Base-by-base conservation (phyloP, 1,140 invertebrate species). In the Dendroctonus valens region DNA sequence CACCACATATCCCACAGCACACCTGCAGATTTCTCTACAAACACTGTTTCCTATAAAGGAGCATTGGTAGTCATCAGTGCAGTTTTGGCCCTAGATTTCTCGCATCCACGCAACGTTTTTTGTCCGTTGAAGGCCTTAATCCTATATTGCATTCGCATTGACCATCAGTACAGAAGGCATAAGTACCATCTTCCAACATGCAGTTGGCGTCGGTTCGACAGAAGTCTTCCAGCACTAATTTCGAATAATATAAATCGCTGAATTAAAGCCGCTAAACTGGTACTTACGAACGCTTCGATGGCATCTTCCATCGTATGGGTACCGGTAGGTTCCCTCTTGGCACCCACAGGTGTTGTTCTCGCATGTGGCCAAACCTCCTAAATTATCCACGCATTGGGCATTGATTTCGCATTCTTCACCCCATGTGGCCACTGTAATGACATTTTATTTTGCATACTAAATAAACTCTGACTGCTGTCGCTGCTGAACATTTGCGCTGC, bases 1-100 rank as follows among this genome's bases (percentile, higher is more conserved):
- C 7, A 71, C n/a, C 5, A 62, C 68, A 48, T 66, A 71, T 11
- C 54, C 65, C 5, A 65, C 37, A 3, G 37, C 15, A 51, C 72
- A 73, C 46, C 65, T 55, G 55, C 72, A 73, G 2, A 62, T 58
- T 26, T 68, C 68, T 46, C 55, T 49, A 50, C 72, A 73, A 8
- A 55, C 44, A 14, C 58, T 54, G 48, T 71, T 70, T 42, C 38
- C 42, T 39, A 58, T 53, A 6, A 65, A 41, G 26, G 55, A 49
- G 38, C 72, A 73, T 52, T 73, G 60, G n/a, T 44, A 42, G 26
- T 71, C 65, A 49, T 59, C 52, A 0, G 65, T 51, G 41, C 72
- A 73, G 46, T 40, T 52, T 58, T 71, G 52, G 6, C 70, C 70
- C 8, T n/a, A 73, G 8, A 14, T 53, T 66, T 60, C 59, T 62